Percentiles rank a stretch among this genome's conserved stretches.
Evolutionary conservation across 1,140 invertebrate genomes (phyloP).

Genomic region (Heterodera schachtii): DNA sequence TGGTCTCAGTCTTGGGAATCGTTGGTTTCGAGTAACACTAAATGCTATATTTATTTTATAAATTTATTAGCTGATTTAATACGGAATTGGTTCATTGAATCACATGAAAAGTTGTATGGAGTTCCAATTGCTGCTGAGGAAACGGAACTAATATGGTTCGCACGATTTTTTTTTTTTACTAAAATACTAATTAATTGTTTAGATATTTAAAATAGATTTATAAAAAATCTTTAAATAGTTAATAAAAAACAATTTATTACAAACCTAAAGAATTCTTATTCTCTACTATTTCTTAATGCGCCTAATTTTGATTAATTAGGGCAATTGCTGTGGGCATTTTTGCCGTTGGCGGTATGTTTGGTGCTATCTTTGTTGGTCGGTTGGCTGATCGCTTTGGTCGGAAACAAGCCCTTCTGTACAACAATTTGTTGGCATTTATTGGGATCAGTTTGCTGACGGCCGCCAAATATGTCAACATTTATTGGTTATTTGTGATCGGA

Average conservation of each 20-base stretch:
- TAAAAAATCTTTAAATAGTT: too few relatives aligned
- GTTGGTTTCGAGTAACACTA: too few relatives aligned
- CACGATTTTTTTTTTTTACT: background rate
- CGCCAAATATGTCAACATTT: slow-evolving; percentile 86
- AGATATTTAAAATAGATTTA: too few relatives aligned
- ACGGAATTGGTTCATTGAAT: slow-evolving; percentile 52
- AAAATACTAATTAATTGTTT: too few relatives aligned
- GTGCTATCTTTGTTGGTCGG: slow-evolving; percentile 78
- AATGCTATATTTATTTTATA: too few relatives aligned
- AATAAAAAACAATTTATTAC: too few relatives aligned
- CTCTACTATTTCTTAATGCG: too few relatives aligned
- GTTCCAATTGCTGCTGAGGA: slow-evolving; percentile 22
- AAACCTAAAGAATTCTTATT: too few relatives aligned
- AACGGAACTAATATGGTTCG: slow-evolving; percentile 19
- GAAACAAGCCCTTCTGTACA: slow-evolving; percentile 89
- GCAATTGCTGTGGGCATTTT: slow-evolving; percentile 81
- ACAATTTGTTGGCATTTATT: slow-evolving; percentile 88
- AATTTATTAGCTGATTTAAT: slow-evolving; percentile 46
- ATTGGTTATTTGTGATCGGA: slow-evolving; percentile 93
- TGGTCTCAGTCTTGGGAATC: too few relatives aligned
- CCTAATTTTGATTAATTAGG: slow-evolving; percentile 46
- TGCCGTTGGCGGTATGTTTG: slow-evolving; percentile 87
- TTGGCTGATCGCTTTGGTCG: slow-evolving; percentile 79
- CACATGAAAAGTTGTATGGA: slow-evolving; percentile 45
- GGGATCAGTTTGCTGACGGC: slow-evolving; percentile 90